Base-by-base conservation (phyloP, 2,888 invertebrate species). In the Xylota segnis region DNA sequence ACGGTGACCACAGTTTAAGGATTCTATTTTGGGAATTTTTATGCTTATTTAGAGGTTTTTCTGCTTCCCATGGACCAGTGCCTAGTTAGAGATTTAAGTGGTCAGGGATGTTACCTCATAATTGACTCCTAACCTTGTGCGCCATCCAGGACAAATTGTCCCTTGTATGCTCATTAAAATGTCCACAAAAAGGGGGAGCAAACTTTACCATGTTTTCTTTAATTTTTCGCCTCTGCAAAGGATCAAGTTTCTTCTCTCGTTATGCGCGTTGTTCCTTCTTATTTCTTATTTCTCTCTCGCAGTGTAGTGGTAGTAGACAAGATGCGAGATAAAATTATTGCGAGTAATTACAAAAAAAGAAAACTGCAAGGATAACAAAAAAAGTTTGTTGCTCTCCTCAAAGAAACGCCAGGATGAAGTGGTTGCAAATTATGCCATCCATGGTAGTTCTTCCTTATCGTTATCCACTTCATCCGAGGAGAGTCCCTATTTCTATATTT, bases 301-400 rank as follows among this genome's bases (percentile, higher is more conserved):
- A 43, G 14, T 40, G 23, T 65, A 34, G 32, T 16, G n/a, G n/a
- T n/a, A n/a, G n/a, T n/a, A n/a, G n/a, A 12, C 45, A 14, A 37
- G n/a, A 27, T 34, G 29, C 65, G 54, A n/a, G n/a, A 65, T 61
- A 50, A 79, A 65, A 72, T 72, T 65, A 59, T 72, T 66, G 72
- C 65, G 37, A 72, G 34, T 79, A 79, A 79, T 79, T 79, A 79
- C 50, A 72, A 79, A 71, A 63, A 47, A 66, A 45, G 27, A 71
- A 43, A 70, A 58, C 32, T 79, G 52, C 58, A 77, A 72, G 66
- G 27, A 54, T 52, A 77, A 56, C 40, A 54, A 56, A 43, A n/a
- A 77, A 83, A 72, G 14, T 68, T 68, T 12, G 18, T 47, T 27
- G 37, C 37, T 40, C 27, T 12, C 29, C n/a, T 54, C 40, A 63